Base-by-base conservation (phyloP, 37 sponge, comb jelly and placozoan genomes). In the Halichondria panicea region DNA sequence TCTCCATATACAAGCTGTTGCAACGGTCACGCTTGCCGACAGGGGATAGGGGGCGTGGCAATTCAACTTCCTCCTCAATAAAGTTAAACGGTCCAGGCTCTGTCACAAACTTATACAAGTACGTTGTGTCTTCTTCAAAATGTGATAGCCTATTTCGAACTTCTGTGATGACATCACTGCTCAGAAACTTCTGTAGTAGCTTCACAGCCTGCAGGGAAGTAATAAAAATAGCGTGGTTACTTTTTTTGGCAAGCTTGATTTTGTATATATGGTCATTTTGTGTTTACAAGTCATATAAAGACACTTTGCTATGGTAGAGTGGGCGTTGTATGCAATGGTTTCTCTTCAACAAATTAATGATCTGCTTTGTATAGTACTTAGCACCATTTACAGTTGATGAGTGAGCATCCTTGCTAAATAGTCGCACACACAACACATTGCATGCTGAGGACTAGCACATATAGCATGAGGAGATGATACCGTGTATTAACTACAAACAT, bases 71-170 rank as follows among this genome's bases (percentile, higher is more conserved):
- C 11, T 73, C 66, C 48, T 70, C 85, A 1, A 84, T 38, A 72
- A 77, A 82, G 75, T 88, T 88, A 18, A 88, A 55, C 22, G 79
- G 77, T 0, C 72, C 66, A 0, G 89, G 75, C 48, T 62, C 61
- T 0, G 84, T 84, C 45, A 89, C 90, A 61, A 89, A 89, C 18
- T 40, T 54, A 43, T 89, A 89, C n/a, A 81, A 53, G 40, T 59
- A 35, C 5, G 38, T 18, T 42, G 67, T 65, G 34, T 76, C 88
- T 27, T 89, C 84, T 3, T 58, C 37, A 34, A 60, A 63, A 1
- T 44, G 55, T 0, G 28, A 54, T 6, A 62, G 70, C 55, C 70
- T 84, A 36, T 61, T 71, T 9, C 74, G 43, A 24, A 74, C 85
- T 11, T 84, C 85, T 30, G 36, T 53, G n/a, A 89, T 89, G 6